Evolutionary conservation across 2,888 invertebrate species (phyloP).

Genomic region (Synanthedon formicaeformis): DNA sequence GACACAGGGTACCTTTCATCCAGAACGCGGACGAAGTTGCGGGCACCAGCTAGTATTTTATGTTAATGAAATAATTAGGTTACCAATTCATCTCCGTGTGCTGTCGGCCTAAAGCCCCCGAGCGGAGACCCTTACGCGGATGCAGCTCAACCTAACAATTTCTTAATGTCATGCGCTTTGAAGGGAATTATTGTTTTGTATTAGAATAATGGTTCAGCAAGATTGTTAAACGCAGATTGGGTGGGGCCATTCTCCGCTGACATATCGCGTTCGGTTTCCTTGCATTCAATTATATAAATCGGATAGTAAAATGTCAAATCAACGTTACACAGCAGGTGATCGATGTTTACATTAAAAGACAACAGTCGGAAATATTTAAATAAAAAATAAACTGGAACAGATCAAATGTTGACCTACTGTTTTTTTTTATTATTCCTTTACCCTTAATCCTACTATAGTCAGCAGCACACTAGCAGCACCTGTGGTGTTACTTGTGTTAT

Average conservation of each 20-base stretch:
- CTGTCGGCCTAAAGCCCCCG: constrained; percentile 26
- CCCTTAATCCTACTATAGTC: too few species aligned
- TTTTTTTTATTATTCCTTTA: too few species aligned
- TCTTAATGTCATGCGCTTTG: constrained; percentile 66
- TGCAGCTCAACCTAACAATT: constrained; percentile 65
- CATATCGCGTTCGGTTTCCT: constrained; percentile 21
- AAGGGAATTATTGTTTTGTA: constrained; percentile 67
- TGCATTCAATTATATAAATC: constrained; percentile 22
- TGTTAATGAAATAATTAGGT: too few species aligned
- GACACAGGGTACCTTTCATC: too few species aligned
- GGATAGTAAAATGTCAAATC: constrained; percentile 20
- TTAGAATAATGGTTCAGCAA: constrained; percentile 57
- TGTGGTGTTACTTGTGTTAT: too few species aligned
- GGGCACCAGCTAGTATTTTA: too few species aligned
- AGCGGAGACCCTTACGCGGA: constrained; percentile 56
- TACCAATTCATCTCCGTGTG: constrained; percentile 1
- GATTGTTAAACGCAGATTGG: constrained; percentile 50
- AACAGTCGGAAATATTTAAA: too few species aligned
- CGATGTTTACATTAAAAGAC: background rate
- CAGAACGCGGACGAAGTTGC: too few species aligned
- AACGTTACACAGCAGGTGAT: constrained; percentile 2
- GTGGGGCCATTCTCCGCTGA: constrained; percentile 26
- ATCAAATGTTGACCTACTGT: too few species aligned
- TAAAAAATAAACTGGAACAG: too few species aligned
- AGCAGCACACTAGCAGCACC: too few species aligned